These are phyloP conservation scores for Sorex maritimensis DNA, from an alignment of 2,797 vertebrate genomes.

Conservation along the genomic window DNA sequence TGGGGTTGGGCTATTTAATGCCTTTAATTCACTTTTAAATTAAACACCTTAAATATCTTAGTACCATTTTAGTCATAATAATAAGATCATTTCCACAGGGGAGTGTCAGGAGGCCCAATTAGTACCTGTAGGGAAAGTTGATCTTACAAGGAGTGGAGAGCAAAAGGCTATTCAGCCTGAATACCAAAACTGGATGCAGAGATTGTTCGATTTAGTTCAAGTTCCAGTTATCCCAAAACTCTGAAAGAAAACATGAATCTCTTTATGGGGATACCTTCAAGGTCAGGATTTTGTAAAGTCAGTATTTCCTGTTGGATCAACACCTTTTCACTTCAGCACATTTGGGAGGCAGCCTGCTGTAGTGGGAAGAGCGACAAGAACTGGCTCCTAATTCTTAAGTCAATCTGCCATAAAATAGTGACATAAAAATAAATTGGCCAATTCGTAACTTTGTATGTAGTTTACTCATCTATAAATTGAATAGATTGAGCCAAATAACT, in stretches of 20 bases:
- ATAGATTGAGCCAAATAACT: conserved; percentile 33
- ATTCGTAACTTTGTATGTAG: neutral
- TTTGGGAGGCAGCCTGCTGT: neutral
- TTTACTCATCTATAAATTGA: conserved; percentile 43
- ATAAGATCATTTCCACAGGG: conserved; percentile 80
- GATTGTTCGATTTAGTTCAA: conserved; percentile 59
- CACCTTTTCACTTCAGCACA: conserved; percentile 1
- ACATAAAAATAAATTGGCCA: conserved; percentile 19
- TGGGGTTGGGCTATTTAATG: neutral
- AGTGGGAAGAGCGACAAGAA: neutral
- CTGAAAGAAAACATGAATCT: conserved; percentile 49
- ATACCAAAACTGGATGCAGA: conserved; percentile 68
- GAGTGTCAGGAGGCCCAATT: conserved; percentile 78
- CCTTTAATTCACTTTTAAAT: conserved; percentile 67
- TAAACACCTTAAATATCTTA: conserved; percentile 72
- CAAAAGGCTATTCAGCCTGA: conserved; percentile 58
- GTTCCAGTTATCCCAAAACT: conserved; percentile 36
- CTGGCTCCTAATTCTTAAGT: conserved; percentile 61
- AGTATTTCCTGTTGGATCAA: conserved; percentile 35
- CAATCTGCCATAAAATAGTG: neutral
- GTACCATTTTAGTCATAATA: conserved; percentile 74
- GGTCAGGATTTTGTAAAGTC: conserved; percentile 67
- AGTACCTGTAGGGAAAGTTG: conserved; percentile 74
- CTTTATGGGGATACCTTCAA: conserved; percentile 42
- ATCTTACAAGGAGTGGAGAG: conserved; percentile 68